Conservation (phyloP, 2,888 invertebrate genomes). For the Monoplex corrugatus region DNA sequence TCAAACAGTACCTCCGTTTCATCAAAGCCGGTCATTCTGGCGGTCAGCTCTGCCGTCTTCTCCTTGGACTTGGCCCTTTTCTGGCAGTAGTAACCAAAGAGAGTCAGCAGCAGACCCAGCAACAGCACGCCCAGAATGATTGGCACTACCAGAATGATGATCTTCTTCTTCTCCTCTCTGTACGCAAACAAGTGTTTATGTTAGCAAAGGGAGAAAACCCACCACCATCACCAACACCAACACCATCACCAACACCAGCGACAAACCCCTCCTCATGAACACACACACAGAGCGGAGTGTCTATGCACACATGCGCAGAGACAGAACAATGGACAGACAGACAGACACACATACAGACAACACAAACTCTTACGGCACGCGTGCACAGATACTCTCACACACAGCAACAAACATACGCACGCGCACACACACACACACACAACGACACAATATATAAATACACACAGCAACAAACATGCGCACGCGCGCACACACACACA, state of each 20-base stretch:
- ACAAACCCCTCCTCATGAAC: too few relatives aligned
- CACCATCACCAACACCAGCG: too few relatives aligned
- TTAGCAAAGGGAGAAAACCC: too few relatives aligned
- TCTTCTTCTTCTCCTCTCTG: slow-evolving; percentile 71
- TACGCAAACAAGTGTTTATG: neutral
- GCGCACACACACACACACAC: too few relatives aligned
- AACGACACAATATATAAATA: neutral
- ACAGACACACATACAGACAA: neutral
- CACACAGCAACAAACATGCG: neutral
- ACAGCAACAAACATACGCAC: too few relatives aligned
- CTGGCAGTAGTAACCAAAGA: slow-evolving; percentile 85
- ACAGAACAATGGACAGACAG: neutral
- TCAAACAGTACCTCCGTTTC: slow-evolving; percentile 83
- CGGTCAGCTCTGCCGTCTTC: slow-evolving; percentile 94
- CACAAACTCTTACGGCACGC: neutral
- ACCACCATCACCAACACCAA: too few relatives aligned
- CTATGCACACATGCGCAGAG: neutral
- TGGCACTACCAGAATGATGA: slow-evolving; percentile 64
- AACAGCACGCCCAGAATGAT: slow-evolving; percentile 61
- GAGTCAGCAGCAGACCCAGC: slow-evolving; percentile 68
- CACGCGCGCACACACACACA: neutral
- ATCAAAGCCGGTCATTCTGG: slow-evolving; percentile 90
- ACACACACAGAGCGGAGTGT: too few relatives aligned
- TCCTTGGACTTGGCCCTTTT: slow-evolving; percentile 92
- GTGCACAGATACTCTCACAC: neutral